Conservation (phyloP, 2,797 vertebrate species). For the Pangasius djambal region DNA sequence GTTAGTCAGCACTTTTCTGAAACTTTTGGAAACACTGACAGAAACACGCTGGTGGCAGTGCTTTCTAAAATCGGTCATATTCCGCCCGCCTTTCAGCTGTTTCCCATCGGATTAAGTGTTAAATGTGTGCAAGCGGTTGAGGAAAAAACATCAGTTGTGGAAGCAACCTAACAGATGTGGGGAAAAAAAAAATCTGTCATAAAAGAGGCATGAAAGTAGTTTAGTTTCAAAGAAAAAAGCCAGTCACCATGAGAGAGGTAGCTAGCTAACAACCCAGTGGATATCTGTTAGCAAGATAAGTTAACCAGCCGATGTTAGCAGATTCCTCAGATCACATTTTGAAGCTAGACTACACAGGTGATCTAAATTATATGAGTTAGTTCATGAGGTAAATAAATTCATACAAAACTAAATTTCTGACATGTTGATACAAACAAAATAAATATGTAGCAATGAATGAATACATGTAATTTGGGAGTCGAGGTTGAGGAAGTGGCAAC, state of each 20-base stretch:
- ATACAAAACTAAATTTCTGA: neutral
- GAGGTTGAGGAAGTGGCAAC: neutral
- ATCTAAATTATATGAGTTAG: neutral
- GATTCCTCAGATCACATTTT: neutral
- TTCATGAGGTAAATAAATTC: neutral
- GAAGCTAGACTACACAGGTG: too few relatives aligned
- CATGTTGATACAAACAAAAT: neutral
- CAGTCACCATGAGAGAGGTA: neutral
- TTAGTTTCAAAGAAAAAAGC: neutral
- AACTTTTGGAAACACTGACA: neutral
- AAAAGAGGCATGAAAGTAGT: neutral
- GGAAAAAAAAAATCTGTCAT: neutral
- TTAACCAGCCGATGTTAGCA: neutral
- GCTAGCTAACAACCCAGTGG: neutral
- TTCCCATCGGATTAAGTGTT: neutral
- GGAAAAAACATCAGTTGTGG: neutral
- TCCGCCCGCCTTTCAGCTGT: neutral
- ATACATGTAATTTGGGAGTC: neutral
- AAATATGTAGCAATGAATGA: too few relatives aligned
- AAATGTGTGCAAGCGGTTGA: neutral
- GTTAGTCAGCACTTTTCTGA: conserved; percentile 3
- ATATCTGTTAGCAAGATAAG: neutral
- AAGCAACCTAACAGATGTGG: neutral
- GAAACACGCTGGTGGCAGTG: neutral
- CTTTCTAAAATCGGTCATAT: neutral